Evolutionary conservation across 2,797 vertebrate genomes (phyloP).

Genomic region (Staurois parvus): DNA sequence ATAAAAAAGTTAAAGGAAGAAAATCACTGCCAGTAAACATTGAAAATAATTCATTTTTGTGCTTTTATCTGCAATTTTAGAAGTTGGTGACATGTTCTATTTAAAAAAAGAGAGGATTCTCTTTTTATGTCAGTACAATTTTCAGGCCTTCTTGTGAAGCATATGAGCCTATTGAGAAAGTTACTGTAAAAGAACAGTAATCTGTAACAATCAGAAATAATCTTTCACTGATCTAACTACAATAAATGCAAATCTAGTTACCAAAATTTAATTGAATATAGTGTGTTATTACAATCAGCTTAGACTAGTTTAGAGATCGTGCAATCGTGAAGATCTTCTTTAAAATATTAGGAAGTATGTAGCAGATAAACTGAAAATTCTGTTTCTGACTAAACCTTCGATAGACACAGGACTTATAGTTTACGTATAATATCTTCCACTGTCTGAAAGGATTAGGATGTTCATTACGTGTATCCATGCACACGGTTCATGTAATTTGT

Average conservation of each 20-base stretch:
- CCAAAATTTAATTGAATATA: neutral
- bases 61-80: too few relatives aligned
- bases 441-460: constrained; percentile 15
- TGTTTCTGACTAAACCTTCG: neutral
- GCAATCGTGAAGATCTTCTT: neutral
- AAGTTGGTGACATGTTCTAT: too few relatives aligned
- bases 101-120: too few relatives aligned
- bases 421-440: neutral
- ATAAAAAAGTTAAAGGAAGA: too few relatives aligned
- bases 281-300: neutral
- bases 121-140: neutral
- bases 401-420: neutral
- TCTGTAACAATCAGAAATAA: neutral
- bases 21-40: too few relatives aligned
- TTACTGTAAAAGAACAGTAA: too few relatives aligned
- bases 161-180: too few relatives aligned
- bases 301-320: too few relatives aligned
- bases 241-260: neutral
- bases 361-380: neutral
- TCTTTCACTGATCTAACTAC: neutral
- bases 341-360: neutral
- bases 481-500: constrained; percentile 10
- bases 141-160: neutral
- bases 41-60: too few relatives aligned
- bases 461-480: constrained; percentile 26